Percentiles rank a stretch among this genome's conserved stretches.
phyloP scores from a whole-genome alignment of 2,797 vertebrate genomes.

The Thamnophis elegans region DNA sequence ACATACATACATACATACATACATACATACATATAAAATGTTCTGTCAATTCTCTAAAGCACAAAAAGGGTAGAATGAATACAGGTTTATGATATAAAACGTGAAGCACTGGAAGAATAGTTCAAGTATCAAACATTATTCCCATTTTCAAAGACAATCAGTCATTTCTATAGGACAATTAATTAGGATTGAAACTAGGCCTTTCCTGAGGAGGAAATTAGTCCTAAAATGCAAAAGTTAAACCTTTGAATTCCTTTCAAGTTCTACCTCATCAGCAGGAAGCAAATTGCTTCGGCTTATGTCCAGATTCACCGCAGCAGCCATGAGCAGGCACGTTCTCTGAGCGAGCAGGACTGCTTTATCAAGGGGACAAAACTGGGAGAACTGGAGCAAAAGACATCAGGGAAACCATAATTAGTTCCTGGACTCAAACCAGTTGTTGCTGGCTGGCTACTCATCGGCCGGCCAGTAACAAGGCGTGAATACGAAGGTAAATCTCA shows the following conservation, averaged over 20 bases:
- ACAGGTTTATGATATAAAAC: background rate
- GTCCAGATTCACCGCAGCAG: constrained; percentile 82
- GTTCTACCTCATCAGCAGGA: constrained; percentile 77
- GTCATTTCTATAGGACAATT: background rate
- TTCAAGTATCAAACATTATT: background rate
- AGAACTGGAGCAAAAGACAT: constrained; percentile 77
- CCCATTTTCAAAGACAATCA: background rate
- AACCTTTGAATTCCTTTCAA: background rate
- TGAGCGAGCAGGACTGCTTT: constrained; percentile 82
- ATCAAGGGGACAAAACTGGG: constrained; percentile 83
- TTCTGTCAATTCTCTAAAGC: background rate
- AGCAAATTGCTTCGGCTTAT: constrained; percentile 74
- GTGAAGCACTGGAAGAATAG: background rate
- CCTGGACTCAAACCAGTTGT: background rate
- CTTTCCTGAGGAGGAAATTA: background rate
- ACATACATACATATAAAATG: too few species aligned
- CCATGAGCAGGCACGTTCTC: constrained; percentile 90
- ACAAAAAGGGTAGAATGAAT: background rate
- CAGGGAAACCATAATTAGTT: constrained; percentile 40
- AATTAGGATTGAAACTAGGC: background rate
- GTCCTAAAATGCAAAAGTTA: background rate
- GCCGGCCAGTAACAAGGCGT: background rate
- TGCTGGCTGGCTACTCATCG: background rate
- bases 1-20: too few species aligned
- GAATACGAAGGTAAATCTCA: background rate